These are phyloP conservation scores for Tyrophagus putrescentiae DNA, from an alignment of 1,140 invertebrate species.

Conservation along the genomic window DNA sequence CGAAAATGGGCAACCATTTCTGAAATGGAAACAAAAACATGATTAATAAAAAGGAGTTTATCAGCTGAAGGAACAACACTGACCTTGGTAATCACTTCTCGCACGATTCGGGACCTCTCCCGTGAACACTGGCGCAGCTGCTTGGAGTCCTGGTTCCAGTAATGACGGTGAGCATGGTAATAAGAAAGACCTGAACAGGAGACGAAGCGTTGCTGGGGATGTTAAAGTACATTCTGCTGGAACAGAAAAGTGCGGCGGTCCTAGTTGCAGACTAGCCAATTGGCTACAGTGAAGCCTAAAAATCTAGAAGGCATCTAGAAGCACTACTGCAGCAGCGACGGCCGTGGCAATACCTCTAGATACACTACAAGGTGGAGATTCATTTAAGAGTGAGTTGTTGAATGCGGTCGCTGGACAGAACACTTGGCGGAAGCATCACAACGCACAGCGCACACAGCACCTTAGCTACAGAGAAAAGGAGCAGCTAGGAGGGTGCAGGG, in stretches of 20 bases:
- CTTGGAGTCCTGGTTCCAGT: constrained; percentile 68
- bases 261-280: too few species aligned
- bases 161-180: constrained; percentile 61
- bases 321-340: background rate
- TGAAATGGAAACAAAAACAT: constrained; percentile 31
- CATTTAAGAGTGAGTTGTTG: constrained; percentile 4
- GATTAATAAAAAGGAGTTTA: background rate
- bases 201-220: constrained; percentile 2
- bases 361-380: constrained; percentile 7
- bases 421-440: too few species aligned
- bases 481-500: background rate
- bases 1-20: constrained; percentile 74
- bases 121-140: constrained; percentile 70
- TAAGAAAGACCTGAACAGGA: constrained; percentile 48
- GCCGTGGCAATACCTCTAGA: constrained; percentile 10
- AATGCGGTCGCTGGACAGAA: too few species aligned
- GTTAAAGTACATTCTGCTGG: too few species aligned
- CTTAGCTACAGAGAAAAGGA: too few species aligned
- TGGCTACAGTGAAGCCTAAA: too few species aligned
- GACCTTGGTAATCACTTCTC: constrained; percentile 67
- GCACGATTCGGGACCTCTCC: constrained; percentile 71
- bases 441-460: too few species aligned
- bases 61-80: constrained; percentile 21
- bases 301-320: too few species aligned
- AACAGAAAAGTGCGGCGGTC: too few species aligned